A percentile compares a stretch with the other conserved stretches of the same genome.
phyloP scores from a whole-genome alignment of 2,113 vertebrate species.

The Ciconia boyciana region DNA sequence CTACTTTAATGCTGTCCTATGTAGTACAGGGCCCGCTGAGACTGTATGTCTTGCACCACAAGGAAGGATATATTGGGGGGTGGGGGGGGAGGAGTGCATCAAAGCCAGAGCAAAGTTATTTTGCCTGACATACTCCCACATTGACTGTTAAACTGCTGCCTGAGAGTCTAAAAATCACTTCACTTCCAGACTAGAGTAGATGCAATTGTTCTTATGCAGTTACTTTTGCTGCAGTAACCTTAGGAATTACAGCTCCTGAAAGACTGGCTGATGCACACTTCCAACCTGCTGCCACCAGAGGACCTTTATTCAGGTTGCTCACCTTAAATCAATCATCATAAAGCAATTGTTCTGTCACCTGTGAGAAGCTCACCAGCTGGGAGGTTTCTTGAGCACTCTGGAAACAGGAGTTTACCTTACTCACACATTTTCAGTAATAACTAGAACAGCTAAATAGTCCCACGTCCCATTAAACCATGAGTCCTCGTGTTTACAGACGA shows the following conservation, averaged over 20 bases:
- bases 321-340: not conserved
- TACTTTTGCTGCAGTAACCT: not conserved
- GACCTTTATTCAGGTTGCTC: not conserved
- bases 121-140: slow-evolving; percentile 17
- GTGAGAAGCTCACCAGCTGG: not conserved
- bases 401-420: not conserved
- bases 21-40: not conserved
- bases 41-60: not conserved
- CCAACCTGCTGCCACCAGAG: slow-evolving; percentile 10
- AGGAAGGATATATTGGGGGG: not conserved
- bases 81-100: not conserved
- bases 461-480: not conserved
- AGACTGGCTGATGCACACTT: not conserved
- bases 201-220: not conserved
- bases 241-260: not conserved
- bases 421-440: not conserved
- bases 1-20: not conserved
- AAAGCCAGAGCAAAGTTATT: not conserved
- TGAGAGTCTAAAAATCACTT: slow-evolving; percentile 6
- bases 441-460: not conserved
- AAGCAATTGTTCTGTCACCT: not conserved
- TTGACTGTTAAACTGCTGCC: not conserved
- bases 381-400: not conserved
- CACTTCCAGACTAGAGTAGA: not conserved
- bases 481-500: not conserved